Conservation (phyloP, 1,140 invertebrate species). For the Batillaria attramentaria region DNA sequence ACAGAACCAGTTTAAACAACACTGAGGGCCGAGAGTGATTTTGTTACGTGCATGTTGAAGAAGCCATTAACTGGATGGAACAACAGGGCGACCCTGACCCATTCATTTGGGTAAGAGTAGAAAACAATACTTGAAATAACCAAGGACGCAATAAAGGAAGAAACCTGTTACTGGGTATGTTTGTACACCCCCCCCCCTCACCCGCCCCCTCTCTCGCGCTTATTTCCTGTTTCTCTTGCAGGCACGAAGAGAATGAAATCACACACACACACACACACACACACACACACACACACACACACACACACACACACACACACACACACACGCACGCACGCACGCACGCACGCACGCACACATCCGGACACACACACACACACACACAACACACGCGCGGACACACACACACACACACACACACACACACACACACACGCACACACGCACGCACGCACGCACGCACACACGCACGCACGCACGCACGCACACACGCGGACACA, state of each 20-base stretch:
- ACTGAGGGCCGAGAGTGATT: too few species aligned
- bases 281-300: slow-evolving; percentile 18
- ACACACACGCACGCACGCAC: neutral
- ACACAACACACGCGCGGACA: neutral
- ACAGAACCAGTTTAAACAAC: too few species aligned
- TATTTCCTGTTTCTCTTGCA: too few species aligned
- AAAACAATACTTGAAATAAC: too few species aligned
- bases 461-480: neutral
- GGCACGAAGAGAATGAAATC: too few species aligned
- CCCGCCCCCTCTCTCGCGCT: neutral
- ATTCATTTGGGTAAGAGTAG: too few species aligned
- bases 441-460: neutral
- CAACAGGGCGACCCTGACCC: too few species aligned
- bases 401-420: neutral
- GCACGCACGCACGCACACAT: neutral
- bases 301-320: neutral
- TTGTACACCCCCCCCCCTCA: neutral
- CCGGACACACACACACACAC: slow-evolving; percentile 3
- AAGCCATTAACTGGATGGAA: too few species aligned
- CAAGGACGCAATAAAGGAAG: too few species aligned
- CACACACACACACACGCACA: neutral
- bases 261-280: neutral
- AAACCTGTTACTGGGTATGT: too few species aligned
- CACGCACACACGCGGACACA: neutral
- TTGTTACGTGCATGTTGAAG: too few species aligned